Base-by-base conservation (phyloP, 1,140 invertebrate species). In the Anastrepha ludens region DNA sequence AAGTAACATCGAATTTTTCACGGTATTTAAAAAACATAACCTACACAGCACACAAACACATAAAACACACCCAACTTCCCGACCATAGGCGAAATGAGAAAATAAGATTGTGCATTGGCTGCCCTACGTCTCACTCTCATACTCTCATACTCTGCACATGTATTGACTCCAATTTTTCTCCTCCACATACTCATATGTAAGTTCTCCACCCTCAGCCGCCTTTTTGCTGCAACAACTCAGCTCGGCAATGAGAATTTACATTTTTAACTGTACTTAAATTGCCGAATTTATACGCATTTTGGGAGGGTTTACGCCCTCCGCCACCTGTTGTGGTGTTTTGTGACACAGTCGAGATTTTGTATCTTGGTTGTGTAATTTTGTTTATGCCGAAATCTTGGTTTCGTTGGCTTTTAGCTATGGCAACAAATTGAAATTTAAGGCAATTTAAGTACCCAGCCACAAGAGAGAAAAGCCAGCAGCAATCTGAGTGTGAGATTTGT, bases 261-360 rank as follows among this genome's bases (percentile, higher is more conserved):
- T 58, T 81, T 81, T 81, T 81, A 81, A 81, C 44, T 81, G 74
- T 81, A 58, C 50, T 81, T 58, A 81, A 81, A n/a, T 58, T 81
- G 17, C 74, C 74, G 74, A 81, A 20, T 81, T 81, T 81, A 20
- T 47, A 9, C 74, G 47, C 47, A 29, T 81, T 81, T 55, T n/a
- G 8, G n/a, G 47, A n/a, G 44, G 6, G 11, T 55, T 8, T 55
- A 78, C n/a, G 3, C 47, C 47, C 74, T 20, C 50, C 20, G 50
- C 17, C 74, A 81, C 74, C 74, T 81, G 74, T 81, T 81, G 74
- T 81, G 44, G 47, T 17, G 8, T 58, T 55, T 81, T 29, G 74
- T n/a, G n/a, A 5, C 8, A 41, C 47, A 11, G n/a, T 17, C 55
- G 50, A 55, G 47, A 81, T 81, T 81, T 58, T 50, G n/a, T 55